These are phyloP conservation scores for Euzophera pinguis DNA, from an alignment of 2,888 invertebrate genomes.

Conservation along the genomic window DNA sequence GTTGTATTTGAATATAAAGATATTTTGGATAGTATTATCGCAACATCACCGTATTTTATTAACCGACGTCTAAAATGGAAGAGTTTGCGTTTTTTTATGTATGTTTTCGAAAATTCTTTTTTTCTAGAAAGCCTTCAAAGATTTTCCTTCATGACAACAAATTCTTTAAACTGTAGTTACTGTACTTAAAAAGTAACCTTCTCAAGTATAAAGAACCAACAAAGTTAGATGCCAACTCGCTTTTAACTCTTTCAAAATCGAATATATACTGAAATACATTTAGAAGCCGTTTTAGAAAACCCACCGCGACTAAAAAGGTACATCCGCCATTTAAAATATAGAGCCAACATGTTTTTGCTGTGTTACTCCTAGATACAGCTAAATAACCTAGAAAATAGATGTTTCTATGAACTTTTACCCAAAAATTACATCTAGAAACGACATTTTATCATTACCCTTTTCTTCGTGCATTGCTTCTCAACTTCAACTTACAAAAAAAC, in stretches of 20 bases:
- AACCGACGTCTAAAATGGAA: too few species aligned
- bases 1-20: too few species aligned
- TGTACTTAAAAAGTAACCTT: too few species aligned
- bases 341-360: slow-evolving; percentile 56
- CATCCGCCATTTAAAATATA: slow-evolving; percentile 65
- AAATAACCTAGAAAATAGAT: slow-evolving; percentile 66
- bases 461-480: slow-evolving; percentile 28
- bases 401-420: slow-evolving; percentile 56
- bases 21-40: too few species aligned
- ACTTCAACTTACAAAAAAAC: accelerated
- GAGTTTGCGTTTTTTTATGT: too few species aligned
- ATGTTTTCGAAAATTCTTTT: too few species aligned
- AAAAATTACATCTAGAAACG: slow-evolving; percentile 8
- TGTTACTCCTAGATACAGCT: slow-evolving; percentile 42
- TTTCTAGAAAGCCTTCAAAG: too few species aligned
- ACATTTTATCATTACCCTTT: slow-evolving; percentile 11
- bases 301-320: slow-evolving; percentile 55
- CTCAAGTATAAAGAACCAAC: background rate
- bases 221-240: background rate
- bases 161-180: too few species aligned
- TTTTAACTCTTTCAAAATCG: slow-evolving; percentile 27
- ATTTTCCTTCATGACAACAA: too few species aligned
- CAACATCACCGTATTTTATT: too few species aligned
- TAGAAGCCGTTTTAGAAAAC: slow-evolving; percentile 58
- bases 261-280: slow-evolving; percentile 38